phyloP scores from a whole-genome alignment of 1,140 invertebrate genomes.

The Drosophila bifasciata region DNA sequence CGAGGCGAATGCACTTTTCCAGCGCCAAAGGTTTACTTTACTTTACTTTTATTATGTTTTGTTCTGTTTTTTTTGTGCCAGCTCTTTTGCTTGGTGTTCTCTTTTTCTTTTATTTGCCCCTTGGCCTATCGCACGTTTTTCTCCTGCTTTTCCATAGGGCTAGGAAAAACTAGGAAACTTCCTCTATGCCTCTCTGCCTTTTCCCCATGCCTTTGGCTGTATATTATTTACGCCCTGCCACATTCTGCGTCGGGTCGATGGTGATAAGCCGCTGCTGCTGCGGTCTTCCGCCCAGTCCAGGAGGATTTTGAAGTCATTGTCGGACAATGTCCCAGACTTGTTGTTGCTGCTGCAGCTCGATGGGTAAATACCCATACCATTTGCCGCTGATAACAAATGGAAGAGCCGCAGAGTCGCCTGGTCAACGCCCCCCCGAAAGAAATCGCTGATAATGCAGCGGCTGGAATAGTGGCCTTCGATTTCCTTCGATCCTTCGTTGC shows the following conservation, averaged over 20 bases:
- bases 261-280: conserved; percentile 73
- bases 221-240: conserved; percentile 61
- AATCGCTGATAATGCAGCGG: conserved; percentile 43
- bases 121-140: conserved; percentile 48
- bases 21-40: conserved; percentile 67
- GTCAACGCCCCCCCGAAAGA: conserved; percentile 68
- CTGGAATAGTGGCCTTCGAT: conserved; percentile 7
- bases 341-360: conserved; percentile 1
- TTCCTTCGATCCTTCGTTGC: conserved; percentile 1
- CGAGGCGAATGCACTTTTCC: conserved; percentile 74
- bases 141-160: conserved; percentile 20
- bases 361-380: too few relatives aligned
- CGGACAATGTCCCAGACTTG: conserved; percentile 63
- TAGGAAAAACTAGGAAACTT: conserved; percentile 24
- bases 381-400: conserved; percentile 55
- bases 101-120: conserved; percentile 17
- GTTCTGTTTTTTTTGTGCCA: conserved; percentile 1
- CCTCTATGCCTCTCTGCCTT: conserved; percentile 3
- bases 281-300: conserved; percentile 63
- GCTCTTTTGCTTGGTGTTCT: neutral
- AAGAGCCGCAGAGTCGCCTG: conserved; percentile 14
- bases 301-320: conserved; percentile 68
- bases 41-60: conserved; percentile 10
- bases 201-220: conserved; percentile 5
- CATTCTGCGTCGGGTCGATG: conserved; percentile 16